Percentiles rank a stretch among this genome's conserved stretches.
Evolutionary conservation across 37 sponge, comb jelly and placozoan genomes (phyloP).

Genomic region (Theonella swinhoei): DNA sequence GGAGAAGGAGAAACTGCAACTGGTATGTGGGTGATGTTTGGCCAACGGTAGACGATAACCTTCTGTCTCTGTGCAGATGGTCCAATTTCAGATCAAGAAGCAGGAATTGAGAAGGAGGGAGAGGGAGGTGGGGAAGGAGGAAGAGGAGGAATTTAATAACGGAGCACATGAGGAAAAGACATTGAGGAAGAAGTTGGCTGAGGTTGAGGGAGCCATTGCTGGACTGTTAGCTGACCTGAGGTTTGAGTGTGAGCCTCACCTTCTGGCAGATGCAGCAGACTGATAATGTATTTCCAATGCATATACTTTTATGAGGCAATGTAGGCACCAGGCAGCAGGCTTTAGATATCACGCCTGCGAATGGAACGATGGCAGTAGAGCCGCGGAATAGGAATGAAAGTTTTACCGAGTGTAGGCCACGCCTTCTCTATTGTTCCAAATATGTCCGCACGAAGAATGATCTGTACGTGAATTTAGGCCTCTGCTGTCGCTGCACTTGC

Average conservation of each 20-base stretch:
- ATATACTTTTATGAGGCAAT: neutral
- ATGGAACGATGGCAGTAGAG: no score
- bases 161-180: slow-evolving; percentile 7
- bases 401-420: no score
- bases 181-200: slow-evolving; percentile 48
- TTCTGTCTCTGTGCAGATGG: slow-evolving; percentile 13
- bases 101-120: neutral
- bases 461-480: no score
- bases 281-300: neutral
- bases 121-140: slow-evolving; percentile 4
- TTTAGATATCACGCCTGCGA: neutral
- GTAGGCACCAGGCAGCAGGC: neutral
- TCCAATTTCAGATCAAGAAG: slow-evolving; percentile 3
- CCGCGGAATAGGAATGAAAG: no score
- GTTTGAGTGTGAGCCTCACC: slow-evolving; percentile 62
- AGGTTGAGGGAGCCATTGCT: slow-evolving; percentile 55
- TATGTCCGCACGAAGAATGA: no score
- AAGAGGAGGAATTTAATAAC: slow-evolving; percentile 16
- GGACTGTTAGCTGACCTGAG: slow-evolving; percentile 54
- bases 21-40: slow-evolving; percentile 17
- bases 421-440: no score
- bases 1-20: slow-evolving; percentile 65
- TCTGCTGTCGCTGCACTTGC: no score
- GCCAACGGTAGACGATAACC: neutral
- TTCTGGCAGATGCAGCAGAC: neutral